Conservation (phyloP, 2,113 vertebrate species). For the Ariopsis seemanni region DNA sequence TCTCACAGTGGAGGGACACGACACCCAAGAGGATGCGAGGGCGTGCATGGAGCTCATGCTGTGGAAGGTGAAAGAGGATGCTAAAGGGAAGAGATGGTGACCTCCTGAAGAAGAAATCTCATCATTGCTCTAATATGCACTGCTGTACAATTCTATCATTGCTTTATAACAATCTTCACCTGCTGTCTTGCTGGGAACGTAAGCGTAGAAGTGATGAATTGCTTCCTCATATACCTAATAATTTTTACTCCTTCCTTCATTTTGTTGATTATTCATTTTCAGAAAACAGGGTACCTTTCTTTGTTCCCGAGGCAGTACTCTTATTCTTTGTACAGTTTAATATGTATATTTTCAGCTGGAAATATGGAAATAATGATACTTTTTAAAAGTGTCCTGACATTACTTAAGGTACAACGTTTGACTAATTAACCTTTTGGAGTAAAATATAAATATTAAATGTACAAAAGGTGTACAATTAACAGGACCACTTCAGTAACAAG, state of each 20-base stretch:
- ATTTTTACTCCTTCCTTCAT: background rate
- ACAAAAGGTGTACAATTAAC: background rate
- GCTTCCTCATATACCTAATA: background rate
- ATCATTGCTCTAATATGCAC: background rate
- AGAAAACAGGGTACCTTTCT: background rate
- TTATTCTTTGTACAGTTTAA: background rate
- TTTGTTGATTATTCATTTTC: conserved; percentile 4
- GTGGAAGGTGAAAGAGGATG: conserved; percentile 78
- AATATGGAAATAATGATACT: background rate
- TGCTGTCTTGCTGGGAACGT: background rate
- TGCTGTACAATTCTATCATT: background rate
- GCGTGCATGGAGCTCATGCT: conserved; percentile 82
- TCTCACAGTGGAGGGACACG: conserved; percentile 70
- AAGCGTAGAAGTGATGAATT: background rate
- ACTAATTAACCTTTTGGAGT: background rate
- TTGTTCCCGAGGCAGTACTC: too few relatives aligned
- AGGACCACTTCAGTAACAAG: background rate
- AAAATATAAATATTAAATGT: background rate
- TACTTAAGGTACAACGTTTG: background rate
- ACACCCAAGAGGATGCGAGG: conserved; percentile 73
- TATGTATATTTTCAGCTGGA: background rate
- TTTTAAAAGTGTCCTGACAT: background rate
- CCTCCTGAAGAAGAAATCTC: conserved; percentile 39
- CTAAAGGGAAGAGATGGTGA: conserved; percentile 70
- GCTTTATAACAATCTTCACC: background rate